Evolutionary conservation across 2,888 invertebrate species (phyloP).

Genomic region (Mythimna loreyi): DNA sequence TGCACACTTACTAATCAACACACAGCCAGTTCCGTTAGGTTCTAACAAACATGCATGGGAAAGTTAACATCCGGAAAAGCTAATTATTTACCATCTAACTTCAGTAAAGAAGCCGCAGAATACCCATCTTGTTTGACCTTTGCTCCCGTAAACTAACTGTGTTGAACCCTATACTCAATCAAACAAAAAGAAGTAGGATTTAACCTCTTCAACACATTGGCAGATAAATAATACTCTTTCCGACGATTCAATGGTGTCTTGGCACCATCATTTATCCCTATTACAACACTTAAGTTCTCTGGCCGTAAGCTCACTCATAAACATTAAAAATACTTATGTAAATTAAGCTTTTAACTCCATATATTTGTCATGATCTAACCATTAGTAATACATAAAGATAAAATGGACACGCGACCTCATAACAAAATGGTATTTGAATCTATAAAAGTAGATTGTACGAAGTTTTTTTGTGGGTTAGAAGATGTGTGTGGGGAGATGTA

Average conservation of each 20-base stretch:
- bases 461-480: slow-evolving; percentile 36
- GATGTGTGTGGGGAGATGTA: slow-evolving; percentile 28
- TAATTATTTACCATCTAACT: slow-evolving; percentile 15
- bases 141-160: slow-evolving; percentile 3
- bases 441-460: slow-evolving; percentile 34
- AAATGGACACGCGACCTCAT: slow-evolving; percentile 30
- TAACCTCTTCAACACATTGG: slow-evolving; percentile 9
- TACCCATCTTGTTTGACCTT: slow-evolving; percentile 6
- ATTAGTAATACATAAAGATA: slow-evolving; percentile 50
- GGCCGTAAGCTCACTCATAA: slow-evolving; percentile 23
- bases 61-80: slow-evolving; percentile 18
- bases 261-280: slow-evolving; percentile 43
- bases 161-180: slow-evolving; percentile 14
- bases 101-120: slow-evolving; percentile 1
- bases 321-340: slow-evolving; percentile 61
- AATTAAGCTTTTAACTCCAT: slow-evolving; percentile 56
- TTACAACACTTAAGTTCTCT: slow-evolving; percentile 44
- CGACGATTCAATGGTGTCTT: slow-evolving; percentile 15
- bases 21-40: slow-evolving; percentile 28
- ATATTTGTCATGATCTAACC: slow-evolving; percentile 54
- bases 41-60: slow-evolving; percentile 28
- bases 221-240: slow-evolving; percentile 25
- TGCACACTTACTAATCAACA: slow-evolving; percentile 23
- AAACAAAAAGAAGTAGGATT: slow-evolving; percentile 12
- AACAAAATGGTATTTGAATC: slow-evolving; percentile 36